phyloP scores from a whole-genome alignment of 2,113 vertebrate genomes.

The Phaethornis superciliosus region DNA sequence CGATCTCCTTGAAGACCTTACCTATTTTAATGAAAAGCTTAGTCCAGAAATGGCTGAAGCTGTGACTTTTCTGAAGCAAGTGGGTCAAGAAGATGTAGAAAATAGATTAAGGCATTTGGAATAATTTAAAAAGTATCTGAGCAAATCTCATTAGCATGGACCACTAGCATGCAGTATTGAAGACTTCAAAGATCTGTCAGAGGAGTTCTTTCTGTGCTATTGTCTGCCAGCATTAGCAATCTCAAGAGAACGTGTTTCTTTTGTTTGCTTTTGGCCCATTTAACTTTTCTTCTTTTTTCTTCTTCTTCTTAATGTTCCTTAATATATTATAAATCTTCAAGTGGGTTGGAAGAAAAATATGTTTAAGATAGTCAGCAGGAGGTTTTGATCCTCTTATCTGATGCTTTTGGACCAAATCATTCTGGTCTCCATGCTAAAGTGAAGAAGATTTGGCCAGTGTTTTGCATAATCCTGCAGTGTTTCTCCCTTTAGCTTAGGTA shows the following conservation, averaged over 20 bases:
- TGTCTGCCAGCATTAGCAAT: conserved; percentile 68
- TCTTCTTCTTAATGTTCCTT: conserved; percentile 18
- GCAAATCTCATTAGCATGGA: conserved; percentile 67
- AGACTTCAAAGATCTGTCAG: conserved; percentile 67
- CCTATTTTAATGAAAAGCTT: neutral
- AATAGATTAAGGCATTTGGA: conserved; percentile 52
- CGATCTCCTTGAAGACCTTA: neutral
- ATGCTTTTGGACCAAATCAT: conserved; percentile 16
- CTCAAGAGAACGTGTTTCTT: conserved; percentile 58
- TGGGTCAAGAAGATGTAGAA: conserved; percentile 42
- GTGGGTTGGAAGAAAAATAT: neutral
- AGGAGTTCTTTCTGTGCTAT: conserved; percentile 60
- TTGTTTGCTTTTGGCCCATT: conserved; percentile 70
- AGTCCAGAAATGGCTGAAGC: neutral
- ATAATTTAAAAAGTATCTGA: conserved; percentile 54
- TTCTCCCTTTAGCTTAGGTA: neutral
- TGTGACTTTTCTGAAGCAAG: conserved; percentile 13
- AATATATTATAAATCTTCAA: conserved; percentile 42
- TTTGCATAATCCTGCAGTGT: neutral
- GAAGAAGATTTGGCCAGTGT: neutral
- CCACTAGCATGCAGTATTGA: conserved; percentile 46
- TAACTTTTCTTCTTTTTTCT: conserved; percentile 38
- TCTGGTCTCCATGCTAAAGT: neutral
- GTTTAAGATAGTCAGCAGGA: neutral
- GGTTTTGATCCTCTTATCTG: conserved; percentile 45